These are phyloP conservation scores for Ostrea denselamellosa DNA, from an alignment of 1,140 invertebrate genomes.

Conservation along the genomic window DNA sequence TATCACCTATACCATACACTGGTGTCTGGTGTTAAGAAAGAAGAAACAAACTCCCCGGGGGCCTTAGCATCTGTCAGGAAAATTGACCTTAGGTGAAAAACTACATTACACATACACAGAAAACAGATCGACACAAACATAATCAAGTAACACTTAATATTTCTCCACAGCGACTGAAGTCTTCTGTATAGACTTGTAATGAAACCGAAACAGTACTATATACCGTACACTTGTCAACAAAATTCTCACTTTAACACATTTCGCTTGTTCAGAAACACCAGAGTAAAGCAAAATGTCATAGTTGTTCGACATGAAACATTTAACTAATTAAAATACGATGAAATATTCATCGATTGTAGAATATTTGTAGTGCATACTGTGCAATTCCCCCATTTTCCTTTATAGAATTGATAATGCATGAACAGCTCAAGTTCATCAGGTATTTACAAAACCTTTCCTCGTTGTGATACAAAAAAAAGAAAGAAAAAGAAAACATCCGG, in stretches of 20 bases:
- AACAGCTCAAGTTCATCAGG: neutral
- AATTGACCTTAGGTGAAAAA: neutral
- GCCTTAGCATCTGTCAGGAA: neutral
- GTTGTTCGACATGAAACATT: too few relatives aligned
- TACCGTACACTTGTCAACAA: too few relatives aligned
- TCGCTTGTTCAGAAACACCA: too few relatives aligned
- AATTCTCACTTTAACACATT: too few relatives aligned
- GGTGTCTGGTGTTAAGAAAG: neutral
- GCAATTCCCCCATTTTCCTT: too few relatives aligned
- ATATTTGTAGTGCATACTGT: too few relatives aligned
- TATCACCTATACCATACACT: neutral
- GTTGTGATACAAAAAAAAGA: neutral
- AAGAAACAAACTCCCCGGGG: neutral
- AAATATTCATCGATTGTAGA: too few relatives aligned
- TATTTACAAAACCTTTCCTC: slow-evolving; percentile 3
- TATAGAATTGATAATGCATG: too few relatives aligned
- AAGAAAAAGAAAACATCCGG: neutral
- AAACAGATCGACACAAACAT: slow-evolving; percentile 10
- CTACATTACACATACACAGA: neutral
- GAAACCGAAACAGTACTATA: too few relatives aligned
- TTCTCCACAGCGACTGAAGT: neutral
- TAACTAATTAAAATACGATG: too few relatives aligned
- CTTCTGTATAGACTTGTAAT: too few relatives aligned
- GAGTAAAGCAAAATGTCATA: too few relatives aligned
- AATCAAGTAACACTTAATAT: neutral